Percentiles rank a stretch among this genome's conserved stretches.
These are phyloP conservation scores for Trichosurus vulpecula DNA, from an alignment of 2,797 vertebrate genomes.

Conservation along the genomic window DNA sequence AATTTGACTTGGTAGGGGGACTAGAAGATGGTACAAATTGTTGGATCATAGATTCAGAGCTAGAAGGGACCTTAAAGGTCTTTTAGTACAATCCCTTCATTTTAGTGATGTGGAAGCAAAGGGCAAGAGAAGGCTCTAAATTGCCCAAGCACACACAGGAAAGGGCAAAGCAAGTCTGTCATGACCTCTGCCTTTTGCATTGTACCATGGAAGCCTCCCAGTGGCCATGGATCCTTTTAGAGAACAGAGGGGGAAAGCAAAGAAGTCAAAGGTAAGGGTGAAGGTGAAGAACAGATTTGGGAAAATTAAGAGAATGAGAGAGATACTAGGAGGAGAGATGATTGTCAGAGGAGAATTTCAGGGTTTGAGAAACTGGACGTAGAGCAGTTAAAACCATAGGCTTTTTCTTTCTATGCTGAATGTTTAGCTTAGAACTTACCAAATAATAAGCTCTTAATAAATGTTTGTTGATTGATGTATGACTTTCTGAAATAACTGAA, in stretches of 20 bases:
- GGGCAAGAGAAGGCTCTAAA: neutral
- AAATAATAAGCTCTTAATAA: neutral
- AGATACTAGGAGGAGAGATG: neutral
- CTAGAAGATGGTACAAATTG: neutral
- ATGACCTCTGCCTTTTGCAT: conserved; percentile 10
- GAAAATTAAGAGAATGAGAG: neutral
- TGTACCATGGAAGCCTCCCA: neutral
- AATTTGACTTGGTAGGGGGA: neutral
- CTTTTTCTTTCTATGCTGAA: neutral
- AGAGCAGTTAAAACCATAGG: neutral
- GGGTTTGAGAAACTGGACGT: neutral
- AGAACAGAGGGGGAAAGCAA: neutral
- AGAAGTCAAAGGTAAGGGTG: neutral
- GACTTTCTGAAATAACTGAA: neutral
- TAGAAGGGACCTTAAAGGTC: neutral
- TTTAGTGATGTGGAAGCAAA: neutral
- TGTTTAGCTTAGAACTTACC: neutral
- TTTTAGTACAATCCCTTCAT: neutral
- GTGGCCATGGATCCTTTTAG: too few relatives aligned
- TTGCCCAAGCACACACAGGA: neutral
- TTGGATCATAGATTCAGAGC: neutral
- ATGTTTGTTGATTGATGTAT: neutral
- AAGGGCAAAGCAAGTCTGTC: neutral
- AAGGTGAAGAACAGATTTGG: neutral
- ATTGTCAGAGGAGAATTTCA: neutral